Percentiles rank a stretch among this genome's conserved stretches.
phyloP scores from a whole-genome alignment of 2,888 invertebrate genomes.

The Dugesia japonica region DNA sequence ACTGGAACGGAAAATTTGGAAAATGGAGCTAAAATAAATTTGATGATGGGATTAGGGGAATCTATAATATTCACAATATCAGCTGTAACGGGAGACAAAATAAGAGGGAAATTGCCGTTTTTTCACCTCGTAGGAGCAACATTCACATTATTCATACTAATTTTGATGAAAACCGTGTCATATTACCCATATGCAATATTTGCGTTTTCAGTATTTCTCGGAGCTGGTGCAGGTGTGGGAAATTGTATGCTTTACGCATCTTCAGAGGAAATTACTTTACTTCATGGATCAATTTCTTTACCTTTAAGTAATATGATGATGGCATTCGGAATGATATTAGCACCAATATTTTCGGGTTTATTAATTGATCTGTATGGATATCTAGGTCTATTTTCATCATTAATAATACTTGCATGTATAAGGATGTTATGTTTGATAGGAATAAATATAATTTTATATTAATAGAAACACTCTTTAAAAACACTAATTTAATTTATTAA shows the following conservation, averaged over 20 bases:
- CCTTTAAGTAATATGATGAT: slow-evolving; percentile 35
- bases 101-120: slow-evolving; percentile 32
- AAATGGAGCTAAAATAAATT: background rate
- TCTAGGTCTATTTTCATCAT: slow-evolving; percentile 31
- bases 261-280: slow-evolving; percentile 33
- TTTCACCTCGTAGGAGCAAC: slow-evolving; percentile 31
- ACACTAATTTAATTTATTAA: too few species aligned
- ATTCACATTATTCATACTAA: slow-evolving; percentile 17
- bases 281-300: slow-evolving; percentile 33
- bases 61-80: slow-evolving; percentile 34
- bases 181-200: slow-evolving; percentile 22
- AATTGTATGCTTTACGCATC: slow-evolving; percentile 35
- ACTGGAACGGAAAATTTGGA: slow-evolving; percentile 13
- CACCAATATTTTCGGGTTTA: slow-evolving; percentile 34
- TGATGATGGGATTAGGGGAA: slow-evolving; percentile 31
- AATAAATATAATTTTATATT: slow-evolving; percentile 25
- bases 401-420: slow-evolving; percentile 29
- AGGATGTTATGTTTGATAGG: slow-evolving; percentile 23
- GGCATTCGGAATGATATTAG: slow-evolving; percentile 35
- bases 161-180: slow-evolving; percentile 17
- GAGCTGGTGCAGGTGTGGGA: slow-evolving; percentile 30
- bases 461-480: too few species aligned
- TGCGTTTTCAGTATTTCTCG: slow-evolving; percentile 27
- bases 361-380: slow-evolving; percentile 32
- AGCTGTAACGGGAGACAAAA: slow-evolving; percentile 30